Evolutionary conservation across 2,113 vertebrate species (phyloP), one percentile per base, ranked within the genome.

Genomic region (Xenopus laevis): DNA sequence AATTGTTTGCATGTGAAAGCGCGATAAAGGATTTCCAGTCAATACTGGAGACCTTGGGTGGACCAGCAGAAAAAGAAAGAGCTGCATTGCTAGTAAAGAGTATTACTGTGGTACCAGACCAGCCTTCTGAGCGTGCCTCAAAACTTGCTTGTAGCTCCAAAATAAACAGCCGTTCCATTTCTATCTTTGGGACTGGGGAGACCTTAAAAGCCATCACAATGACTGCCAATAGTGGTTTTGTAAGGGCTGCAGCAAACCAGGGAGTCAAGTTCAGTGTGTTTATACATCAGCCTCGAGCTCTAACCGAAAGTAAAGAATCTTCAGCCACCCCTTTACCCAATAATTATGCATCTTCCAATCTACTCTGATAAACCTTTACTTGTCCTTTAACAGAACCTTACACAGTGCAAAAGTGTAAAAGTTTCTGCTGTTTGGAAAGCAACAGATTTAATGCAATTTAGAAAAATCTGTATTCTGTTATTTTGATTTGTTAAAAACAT

Each of bases 161-260:
- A 80, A 91, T 98, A 78, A 98, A 94, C 62, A 89, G 71, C 12
- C 95, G 96, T 71, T 98, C 97, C 0, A 84, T 98, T 30, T 84
- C 89, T 45, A 98, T 98, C 82, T 99, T 99, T 47, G 97, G 97
- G 11, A 98, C 96, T 0, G 97, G 97, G 23, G 97, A 99, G 81
- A 79, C 89, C 0, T 84, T 98, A 59, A 94, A 86, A 77, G 96
- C 97, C 0, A 85, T 98, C 72, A 98, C 97, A 7, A 95, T 98
- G 95, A 98, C 97, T 0, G 97, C 97, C 5, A 99, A 99, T 72
- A 97, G 94, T 52, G 94, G 96, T 12, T 98, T 99, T 73, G 91
- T 99, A 53, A 91, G 97, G 71, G 95, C 97, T 6, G 95, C 97
- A 0, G 93, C 92, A 78, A 98, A 99, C 84, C 96, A 99, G 83